A percentile compares a stretch with the other conserved stretches of the same genome.
These are phyloP conservation scores for Paracanthobrama guichenoti DNA, from an alignment of 2,113 vertebrate species.

Conservation along the genomic window DNA sequence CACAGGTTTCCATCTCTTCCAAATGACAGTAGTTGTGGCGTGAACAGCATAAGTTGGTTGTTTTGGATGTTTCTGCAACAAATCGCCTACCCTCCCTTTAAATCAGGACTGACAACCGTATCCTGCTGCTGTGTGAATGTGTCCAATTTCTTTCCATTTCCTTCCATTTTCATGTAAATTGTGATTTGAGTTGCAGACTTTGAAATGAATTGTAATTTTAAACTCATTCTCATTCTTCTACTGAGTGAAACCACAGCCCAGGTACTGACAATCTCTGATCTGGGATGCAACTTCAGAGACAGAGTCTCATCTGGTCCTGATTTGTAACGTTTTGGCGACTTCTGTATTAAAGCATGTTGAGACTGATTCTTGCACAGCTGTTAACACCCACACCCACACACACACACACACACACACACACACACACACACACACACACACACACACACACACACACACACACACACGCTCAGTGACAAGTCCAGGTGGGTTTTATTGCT, in stretches of 20 bases:
- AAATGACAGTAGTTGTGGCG: too few species aligned
- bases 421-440: slow-evolving; percentile 40
- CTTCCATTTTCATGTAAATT: neutral
- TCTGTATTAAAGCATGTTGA: slow-evolving; percentile 41
- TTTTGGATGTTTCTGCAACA: too few species aligned
- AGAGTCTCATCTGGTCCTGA: slow-evolving; percentile 35
- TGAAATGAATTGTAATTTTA: neutral
- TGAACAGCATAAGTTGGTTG: too few species aligned
- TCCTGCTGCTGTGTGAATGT: neutral
- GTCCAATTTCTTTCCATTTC: neutral
- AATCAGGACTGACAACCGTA: neutral
- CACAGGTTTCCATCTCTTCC: too few species aligned
- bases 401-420: neutral
- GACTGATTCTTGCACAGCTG: slow-evolving; percentile 27
- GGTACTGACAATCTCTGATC: neutral
- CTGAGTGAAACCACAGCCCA: neutral
- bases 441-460: slow-evolving; percentile 33
- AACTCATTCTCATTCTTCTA: neutral
- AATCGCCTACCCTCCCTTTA: neutral
- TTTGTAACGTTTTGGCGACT: slow-evolving; percentile 34
- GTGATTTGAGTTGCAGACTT: too few species aligned
- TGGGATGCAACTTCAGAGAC: neutral
- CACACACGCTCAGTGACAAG: slow-evolving; percentile 39
- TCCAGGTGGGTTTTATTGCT: slow-evolving; percentile 26
- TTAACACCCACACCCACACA: neutral